A percentile compares a stretch with the other conserved stretches of the same genome.
Conservation (phyloP, 2,888 invertebrate genomes). For the Epistrophe eligans region DNA sequence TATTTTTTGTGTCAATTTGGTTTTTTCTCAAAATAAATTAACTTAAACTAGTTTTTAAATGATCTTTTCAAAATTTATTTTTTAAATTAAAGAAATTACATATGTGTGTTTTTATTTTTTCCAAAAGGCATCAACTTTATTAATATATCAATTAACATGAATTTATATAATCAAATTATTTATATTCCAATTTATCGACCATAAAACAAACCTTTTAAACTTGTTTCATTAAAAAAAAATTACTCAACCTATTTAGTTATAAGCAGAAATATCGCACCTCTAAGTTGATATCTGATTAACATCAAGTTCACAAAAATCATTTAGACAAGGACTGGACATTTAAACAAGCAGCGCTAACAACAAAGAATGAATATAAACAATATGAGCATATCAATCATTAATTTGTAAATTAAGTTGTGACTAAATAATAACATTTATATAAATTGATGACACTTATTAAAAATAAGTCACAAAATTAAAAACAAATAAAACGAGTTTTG, state of each 20-base stretch:
- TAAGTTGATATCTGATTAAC: neutral
- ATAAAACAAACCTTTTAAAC: neutral
- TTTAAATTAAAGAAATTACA: no score
- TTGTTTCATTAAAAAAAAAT: slow-evolving; percentile 1
- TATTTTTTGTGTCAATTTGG: no score
- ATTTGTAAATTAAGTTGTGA: neutral
- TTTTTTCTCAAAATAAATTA: no score
- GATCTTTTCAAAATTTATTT: no score
- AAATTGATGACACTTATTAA: slow-evolving; percentile 1
- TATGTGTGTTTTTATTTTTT: no score
- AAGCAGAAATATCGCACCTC: slow-evolving; percentile 16
- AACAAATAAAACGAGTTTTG: neutral
- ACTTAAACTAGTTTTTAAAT: no score
- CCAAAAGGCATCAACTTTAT: no score
- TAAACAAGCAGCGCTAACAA: neutral
- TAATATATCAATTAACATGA: neutral
- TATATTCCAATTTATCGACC: neutral
- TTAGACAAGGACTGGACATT: neutral
- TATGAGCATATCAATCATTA: neutral
- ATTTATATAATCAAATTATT: neutral
- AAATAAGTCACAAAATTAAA: neutral
- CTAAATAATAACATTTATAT: neutral
- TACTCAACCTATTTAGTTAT: neutral
- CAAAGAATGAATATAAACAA: neutral
- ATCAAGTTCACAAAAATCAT: slow-evolving; percentile 4